Conservation (phyloP, 2,888 invertebrate species). For the Anagyrus pseudococci region DNA sequence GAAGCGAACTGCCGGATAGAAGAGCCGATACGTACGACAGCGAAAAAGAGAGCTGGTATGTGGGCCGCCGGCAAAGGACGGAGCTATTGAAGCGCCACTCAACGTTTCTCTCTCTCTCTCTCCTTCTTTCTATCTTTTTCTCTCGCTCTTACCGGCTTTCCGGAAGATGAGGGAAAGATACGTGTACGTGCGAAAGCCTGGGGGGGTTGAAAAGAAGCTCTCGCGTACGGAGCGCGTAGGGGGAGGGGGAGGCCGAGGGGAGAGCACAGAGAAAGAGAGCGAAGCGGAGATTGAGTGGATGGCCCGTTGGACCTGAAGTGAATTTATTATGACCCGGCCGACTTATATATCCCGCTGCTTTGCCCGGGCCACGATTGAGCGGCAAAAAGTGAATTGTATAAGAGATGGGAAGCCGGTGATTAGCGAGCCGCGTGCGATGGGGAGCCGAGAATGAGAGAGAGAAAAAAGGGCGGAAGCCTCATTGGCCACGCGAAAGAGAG, state of each 20-base stretch:
- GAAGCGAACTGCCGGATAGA: too few relatives aligned
- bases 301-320: slow-evolving; percentile 36
- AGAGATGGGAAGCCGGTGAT: slow-evolving; percentile 10
- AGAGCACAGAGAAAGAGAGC: slow-evolving; percentile 20
- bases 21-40: too few relatives aligned
- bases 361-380: slow-evolving; percentile 12
- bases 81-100: too few relatives aligned
- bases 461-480: not conserved
- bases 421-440: slow-evolving; percentile 18
- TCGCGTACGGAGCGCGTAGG: not conserved
- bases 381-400: slow-evolving; percentile 26
- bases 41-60: too few relatives aligned
- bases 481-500: too few relatives aligned
- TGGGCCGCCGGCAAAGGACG: too few relatives aligned
- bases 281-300: slow-evolving; percentile 40
- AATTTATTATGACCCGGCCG: slow-evolving; percentile 38
- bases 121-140: too few relatives aligned
- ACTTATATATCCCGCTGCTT: slow-evolving; percentile 10
- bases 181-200: not conserved
- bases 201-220: slow-evolving; percentile 1
- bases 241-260: not conserved
- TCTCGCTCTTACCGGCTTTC: too few relatives aligned
- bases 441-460: slow-evolving; percentile 2
- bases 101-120: too few relatives aligned
- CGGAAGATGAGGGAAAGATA: slow-evolving; percentile 15